A percentile compares a stretch with the other conserved stretches of the same genome.
phyloP scores from a whole-genome alignment of 2,113 vertebrate species.

The Platichthys flesus region DNA sequence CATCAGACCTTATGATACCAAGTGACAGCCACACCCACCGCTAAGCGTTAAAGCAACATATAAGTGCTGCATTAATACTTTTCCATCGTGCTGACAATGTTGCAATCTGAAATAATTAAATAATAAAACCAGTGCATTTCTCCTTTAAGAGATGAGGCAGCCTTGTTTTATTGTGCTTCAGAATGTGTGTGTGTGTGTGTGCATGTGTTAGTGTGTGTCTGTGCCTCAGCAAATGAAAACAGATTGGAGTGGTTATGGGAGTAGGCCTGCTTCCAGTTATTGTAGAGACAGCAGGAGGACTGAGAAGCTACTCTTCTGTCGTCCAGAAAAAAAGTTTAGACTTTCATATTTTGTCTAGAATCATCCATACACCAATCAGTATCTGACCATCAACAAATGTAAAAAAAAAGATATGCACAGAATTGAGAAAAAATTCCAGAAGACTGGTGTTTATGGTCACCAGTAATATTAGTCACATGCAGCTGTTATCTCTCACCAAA shows the following conservation, averaged over 20 bases:
- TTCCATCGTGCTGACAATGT: background rate
- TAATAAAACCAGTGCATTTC: conserved; percentile 21
- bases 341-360: conserved; percentile 9
- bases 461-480: background rate
- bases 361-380: background rate
- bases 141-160: conserved; percentile 48
- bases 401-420: background rate
- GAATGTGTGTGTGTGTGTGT: conserved; percentile 12
- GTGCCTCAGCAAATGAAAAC: conserved; percentile 85
- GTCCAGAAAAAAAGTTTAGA: background rate
- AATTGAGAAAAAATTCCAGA: background rate
- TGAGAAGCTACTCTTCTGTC: conserved; percentile 77
- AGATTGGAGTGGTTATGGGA: conserved; percentile 89
- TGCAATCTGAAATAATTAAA: conserved; percentile 1
- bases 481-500: conserved; percentile 4
- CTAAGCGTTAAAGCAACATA: background rate
- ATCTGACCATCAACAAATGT: background rate
- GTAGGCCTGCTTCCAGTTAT: conserved; percentile 95
- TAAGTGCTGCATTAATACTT: background rate
- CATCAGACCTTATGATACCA: background rate
- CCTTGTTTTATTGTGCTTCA: conserved; percentile 23
- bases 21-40: background rate
- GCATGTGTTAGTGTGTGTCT: no score
- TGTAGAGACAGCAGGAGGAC: conserved; percentile 90
- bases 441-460: background rate